Conservation (phyloP, 2,797 vertebrate species). For the Sebastes vulpes region DNA sequence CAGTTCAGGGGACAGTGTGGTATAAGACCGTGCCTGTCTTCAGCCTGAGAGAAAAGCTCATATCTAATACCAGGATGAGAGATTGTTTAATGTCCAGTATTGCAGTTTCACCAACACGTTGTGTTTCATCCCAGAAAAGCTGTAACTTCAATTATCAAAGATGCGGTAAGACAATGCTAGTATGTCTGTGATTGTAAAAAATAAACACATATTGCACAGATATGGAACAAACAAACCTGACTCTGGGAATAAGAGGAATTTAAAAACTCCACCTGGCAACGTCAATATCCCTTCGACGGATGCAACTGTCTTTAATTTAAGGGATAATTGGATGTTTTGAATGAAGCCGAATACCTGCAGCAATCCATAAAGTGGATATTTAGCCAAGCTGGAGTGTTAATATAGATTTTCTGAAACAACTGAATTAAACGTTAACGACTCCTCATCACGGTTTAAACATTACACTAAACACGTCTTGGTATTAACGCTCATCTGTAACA, state of each 20-base stretch:
- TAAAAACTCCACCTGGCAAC: background rate
- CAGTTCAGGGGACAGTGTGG: constrained; percentile 54
- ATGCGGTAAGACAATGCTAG: background rate
- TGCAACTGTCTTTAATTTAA: background rate
- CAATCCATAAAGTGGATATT: constrained; percentile 10
- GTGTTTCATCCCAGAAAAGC: too few species aligned
- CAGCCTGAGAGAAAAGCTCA: constrained; percentile 36
- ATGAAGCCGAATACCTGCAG: background rate
- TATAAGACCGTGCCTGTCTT: constrained; percentile 13
- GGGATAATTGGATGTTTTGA: constrained; percentile 10
- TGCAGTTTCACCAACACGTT: too few species aligned
- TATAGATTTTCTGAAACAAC: constrained; percentile 22
- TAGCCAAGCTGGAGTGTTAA: background rate
- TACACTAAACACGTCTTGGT: background rate
- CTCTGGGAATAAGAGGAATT: background rate
- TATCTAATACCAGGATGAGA: background rate
- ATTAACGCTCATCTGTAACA: background rate
- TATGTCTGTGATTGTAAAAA: background rate
- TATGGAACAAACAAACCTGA: background rate
- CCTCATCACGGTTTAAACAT: background rate
- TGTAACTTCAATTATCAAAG: background rate
- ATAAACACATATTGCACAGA: background rate
- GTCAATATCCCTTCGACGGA: background rate
- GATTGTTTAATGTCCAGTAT: too few species aligned
- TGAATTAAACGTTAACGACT: constrained; percentile 10